Percentiles rank a stretch among this genome's conserved stretches.
These are phyloP conservation scores for Melanchra persicariae DNA, from an alignment of 2,888 invertebrate species.

Conservation along the genomic window DNA sequence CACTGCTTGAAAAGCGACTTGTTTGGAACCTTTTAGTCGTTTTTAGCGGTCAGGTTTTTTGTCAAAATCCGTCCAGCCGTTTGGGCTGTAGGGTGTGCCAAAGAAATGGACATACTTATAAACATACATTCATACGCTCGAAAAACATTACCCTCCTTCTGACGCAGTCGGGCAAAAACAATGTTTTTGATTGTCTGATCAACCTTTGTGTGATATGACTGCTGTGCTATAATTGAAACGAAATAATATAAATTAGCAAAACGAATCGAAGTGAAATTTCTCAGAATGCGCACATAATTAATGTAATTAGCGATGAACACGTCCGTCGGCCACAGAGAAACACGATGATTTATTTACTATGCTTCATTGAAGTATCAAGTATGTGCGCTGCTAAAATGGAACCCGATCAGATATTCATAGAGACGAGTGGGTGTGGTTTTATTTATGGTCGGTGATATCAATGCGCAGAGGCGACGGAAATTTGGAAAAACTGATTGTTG, in stretches of 20 bases:
- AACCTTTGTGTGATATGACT: not conserved
- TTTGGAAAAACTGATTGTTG: no score
- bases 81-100: no score
- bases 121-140: no score
- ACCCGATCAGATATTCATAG: conserved; percentile 8
- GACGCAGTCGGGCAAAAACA: not conserved
- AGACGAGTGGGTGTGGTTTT: no score
- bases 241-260: conserved; percentile 20
- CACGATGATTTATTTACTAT: conserved; percentile 4
- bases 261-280: conserved; percentile 2
- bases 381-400: not conserved
- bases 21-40: no score
- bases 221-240: conserved; percentile 12
- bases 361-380: conserved; percentile 30
- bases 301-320: conserved; percentile 10
- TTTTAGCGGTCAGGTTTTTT: no score
- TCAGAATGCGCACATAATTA: conserved; percentile 11
- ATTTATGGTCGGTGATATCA: no score
- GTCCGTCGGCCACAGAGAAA: not conserved
- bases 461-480: no score
- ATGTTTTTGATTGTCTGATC: not conserved
- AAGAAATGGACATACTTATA: no score
- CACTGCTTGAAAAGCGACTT: no score
- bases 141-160: no score
- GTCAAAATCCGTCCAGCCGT: no score